Evolutionary conservation across 2,113 vertebrate genomes (phyloP).

Genomic region (Myiopsitta monachus): DNA sequence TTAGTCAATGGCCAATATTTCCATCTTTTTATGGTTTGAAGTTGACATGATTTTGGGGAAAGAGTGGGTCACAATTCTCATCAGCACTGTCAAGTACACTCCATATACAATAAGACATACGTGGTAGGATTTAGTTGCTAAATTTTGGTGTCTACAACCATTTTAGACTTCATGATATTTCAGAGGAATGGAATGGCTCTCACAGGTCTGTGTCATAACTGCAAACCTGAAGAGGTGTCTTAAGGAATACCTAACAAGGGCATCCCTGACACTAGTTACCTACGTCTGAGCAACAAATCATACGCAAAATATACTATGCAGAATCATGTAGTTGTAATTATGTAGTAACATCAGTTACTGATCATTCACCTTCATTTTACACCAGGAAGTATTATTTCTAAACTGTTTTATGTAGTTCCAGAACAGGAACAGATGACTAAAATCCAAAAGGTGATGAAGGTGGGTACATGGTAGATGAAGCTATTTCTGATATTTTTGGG

Average conservation of each 20-base stretch:
- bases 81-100: not conserved
- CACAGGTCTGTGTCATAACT: not conserved
- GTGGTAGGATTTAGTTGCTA: not conserved
- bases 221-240: not conserved
- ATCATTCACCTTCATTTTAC: not conserved
- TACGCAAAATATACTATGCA: not conserved
- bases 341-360: not conserved
- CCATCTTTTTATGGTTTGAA: not conserved
- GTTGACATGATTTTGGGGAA: not conserved
- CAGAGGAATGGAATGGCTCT: not conserved
- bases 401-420: not conserved
- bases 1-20: not conserved
- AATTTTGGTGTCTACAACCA: not conserved
- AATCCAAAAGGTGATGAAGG: not conserved
- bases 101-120: not conserved
- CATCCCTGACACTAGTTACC: not conserved
- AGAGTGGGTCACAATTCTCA: not conserved
- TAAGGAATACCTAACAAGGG: not conserved
- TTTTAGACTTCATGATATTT: not conserved
- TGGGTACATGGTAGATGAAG: not conserved
- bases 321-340: not conserved
- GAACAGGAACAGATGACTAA: not conserved
- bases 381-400: not conserved
- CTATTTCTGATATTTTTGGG: not conserved
- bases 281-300: not conserved